phyloP scores from a whole-genome alignment of 2,888 invertebrate genomes.

The Chorisops tibialis region DNA sequence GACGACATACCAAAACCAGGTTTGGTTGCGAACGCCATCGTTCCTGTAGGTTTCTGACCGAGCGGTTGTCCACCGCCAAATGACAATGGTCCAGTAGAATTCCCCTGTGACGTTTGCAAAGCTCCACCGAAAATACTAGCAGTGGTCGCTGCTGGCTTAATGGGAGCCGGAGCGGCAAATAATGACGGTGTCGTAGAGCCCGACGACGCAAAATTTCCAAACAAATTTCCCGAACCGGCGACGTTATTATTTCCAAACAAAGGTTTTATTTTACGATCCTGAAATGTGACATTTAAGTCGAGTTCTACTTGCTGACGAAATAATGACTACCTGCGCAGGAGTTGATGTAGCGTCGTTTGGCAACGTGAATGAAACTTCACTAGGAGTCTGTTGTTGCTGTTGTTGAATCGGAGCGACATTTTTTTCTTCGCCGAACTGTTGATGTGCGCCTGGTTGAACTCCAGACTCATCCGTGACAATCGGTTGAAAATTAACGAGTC shows the following conservation, averaged over 20 bases:
- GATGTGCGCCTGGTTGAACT: not conserved
- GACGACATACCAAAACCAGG: conserved; percentile 24
- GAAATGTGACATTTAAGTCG: not conserved
- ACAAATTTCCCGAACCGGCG: not conserved
- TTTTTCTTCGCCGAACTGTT: not conserved
- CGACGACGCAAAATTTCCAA: not conserved
- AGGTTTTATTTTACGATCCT: conserved; percentile 24
- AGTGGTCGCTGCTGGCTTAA: conserved; percentile 22
- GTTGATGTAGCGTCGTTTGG: conserved; percentile 44
- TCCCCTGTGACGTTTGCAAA: not conserved
- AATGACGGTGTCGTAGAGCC: conserved; percentile 4
- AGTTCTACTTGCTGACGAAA: not conserved
- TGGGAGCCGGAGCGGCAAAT: conserved; percentile 7
- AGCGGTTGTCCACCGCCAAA: not conserved
- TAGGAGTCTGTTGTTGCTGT: conserved; percentile 6
- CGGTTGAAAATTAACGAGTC: conserved; percentile 40
- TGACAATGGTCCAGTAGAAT: conserved; percentile 5
- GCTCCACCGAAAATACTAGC: conserved; percentile 1
- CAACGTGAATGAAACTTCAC: conserved; percentile 40
- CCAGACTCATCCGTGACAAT: not conserved
- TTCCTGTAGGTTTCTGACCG: not conserved
- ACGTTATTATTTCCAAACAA: conserved; percentile 12
- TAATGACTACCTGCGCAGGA: conserved; percentile 40
- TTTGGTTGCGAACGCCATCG: not conserved
- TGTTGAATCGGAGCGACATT: not conserved